phyloP scores from a whole-genome alignment of 2,888 invertebrate species.

The Cyclophora punctaria region DNA sequence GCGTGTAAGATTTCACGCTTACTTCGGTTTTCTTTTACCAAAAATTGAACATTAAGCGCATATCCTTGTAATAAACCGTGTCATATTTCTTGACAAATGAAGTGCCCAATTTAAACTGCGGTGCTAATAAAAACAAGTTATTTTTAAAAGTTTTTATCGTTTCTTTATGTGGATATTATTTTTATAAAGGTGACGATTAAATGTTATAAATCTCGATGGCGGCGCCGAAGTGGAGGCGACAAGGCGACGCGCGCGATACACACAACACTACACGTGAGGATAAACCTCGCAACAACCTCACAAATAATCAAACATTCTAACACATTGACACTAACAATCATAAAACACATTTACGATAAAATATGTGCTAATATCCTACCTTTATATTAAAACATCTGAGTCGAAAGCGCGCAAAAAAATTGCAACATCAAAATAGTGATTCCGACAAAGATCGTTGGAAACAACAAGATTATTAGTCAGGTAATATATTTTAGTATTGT shows the following conservation, averaged over 20 bases:
- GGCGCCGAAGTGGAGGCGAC: constrained; percentile 24
- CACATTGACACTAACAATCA: no score
- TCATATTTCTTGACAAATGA: no score
- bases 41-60: no score
- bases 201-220: constrained; percentile 30
- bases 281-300: no score
- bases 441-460: constrained; percentile 16
- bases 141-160: constrained; percentile 15
- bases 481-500: constrained; percentile 24
- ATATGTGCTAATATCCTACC: background rate
- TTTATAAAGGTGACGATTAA: constrained; percentile 21
- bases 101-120: no score
- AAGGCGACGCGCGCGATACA: constrained; percentile 4
- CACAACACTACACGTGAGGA: no score
- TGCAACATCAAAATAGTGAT: constrained; percentile 5
- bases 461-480: constrained; percentile 26
- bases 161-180: constrained; percentile 17
- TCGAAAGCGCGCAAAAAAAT: no score
- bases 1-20: no score
- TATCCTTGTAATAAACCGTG: no score
- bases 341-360: background rate
- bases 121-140: constrained; percentile 10
- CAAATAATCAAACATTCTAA: no score
- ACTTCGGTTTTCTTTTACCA: no score
- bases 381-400: no score